Evolutionary conservation across 1,140 invertebrate species (phyloP), one percentile per base, ranked within the genome.

Genomic region (Hestina assimilis): DNA sequence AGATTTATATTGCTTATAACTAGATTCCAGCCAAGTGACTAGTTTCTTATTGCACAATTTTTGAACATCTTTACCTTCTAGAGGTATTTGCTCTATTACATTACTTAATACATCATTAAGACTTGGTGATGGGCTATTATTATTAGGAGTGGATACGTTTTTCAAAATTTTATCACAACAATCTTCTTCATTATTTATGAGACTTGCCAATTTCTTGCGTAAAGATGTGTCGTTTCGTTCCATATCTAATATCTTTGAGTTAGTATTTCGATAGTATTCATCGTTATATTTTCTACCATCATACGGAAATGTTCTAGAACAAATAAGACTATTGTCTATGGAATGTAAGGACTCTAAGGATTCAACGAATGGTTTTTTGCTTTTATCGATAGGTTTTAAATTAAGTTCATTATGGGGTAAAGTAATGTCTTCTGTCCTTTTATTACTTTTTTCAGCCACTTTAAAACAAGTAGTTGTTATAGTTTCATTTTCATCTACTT

Each of bases 1-100:
- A 46, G 75, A 31, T 66, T 79, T 81, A 54, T 79, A 83, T 28
- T 70, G 56, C 59, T 85, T 82, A 42, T 85, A 86, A 66, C 66
- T 74, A 11, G 66, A 38, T 68, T 79, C 77, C 15, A 88, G 57
- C 84, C 84, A 87, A 17, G 69, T 21, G 8, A 79, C 67, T 59
- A 87, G 48, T 2, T 19, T 19, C n/a, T 19, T 38, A 38, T 9
- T 38, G 1, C 14, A 38, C n/a, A 38, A 19, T 19, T 38, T 38
- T 40, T 47, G 52, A 14, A 33, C 33, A 23, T 40, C 14, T 1
- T 33, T 17, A 4, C 7, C 19, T 23, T 24, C 43, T 40, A 38
- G 11, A 35, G 53, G 12, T 50, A 19, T 51, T 28, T 59, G 19
- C 12, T 46, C 33, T 7, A 53, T 41, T 8, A 61, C 59, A 33